phyloP scores from a whole-genome alignment of 2,113 vertebrate genomes.

The Melanotaenia duboulayi region DNA sequence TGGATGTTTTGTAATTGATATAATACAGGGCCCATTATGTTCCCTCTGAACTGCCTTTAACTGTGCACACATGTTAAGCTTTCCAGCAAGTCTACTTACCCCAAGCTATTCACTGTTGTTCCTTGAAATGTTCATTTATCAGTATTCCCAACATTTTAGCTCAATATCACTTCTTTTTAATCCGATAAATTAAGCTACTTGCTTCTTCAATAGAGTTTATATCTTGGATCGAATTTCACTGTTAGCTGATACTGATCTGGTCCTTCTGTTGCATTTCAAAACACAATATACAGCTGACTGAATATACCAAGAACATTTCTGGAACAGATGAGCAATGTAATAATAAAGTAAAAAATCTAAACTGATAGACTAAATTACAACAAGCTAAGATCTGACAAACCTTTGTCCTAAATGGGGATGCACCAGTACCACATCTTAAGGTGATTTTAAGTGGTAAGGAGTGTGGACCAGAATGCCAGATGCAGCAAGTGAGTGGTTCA shows the following conservation, averaged over 20 bases:
- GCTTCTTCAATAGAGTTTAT: neutral
- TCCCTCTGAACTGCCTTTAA: neutral
- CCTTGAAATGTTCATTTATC: neutral
- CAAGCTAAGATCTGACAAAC: no score
- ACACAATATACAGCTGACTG: neutral
- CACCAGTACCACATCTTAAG: no score
- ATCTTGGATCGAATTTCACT: neutral
- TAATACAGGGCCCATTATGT: neutral
- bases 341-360: neutral
- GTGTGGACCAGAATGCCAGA: no score
- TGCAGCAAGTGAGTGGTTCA: no score
- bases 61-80: slow-evolving; percentile 38
- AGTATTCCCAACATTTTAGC: neutral
- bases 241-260: neutral
- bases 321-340: neutral
- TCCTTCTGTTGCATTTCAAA: neutral
- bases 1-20: slow-evolving; percentile 25
- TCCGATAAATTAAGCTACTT: neutral
- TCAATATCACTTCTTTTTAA: neutral
- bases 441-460: no score
- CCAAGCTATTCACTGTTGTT: neutral
- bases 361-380: no score
- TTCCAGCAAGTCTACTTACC: neutral
- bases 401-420: no score
- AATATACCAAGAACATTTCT: neutral